Evolutionary conservation across 2,888 invertebrate genomes (phyloP).

Genomic region (Diachrysia chrysitis): DNA sequence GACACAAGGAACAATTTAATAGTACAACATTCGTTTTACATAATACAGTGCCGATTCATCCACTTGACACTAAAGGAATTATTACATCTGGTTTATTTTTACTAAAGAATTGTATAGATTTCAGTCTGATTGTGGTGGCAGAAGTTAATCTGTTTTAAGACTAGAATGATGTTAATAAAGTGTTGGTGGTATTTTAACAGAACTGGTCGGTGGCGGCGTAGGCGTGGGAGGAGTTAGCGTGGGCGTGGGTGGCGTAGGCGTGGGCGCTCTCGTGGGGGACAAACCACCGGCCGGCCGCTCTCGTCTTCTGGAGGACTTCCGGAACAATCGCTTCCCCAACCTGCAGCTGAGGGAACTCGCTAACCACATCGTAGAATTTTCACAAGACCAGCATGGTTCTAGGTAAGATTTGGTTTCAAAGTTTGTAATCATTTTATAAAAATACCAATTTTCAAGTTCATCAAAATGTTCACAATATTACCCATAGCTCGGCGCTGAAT

Average conservation of each 20-base stretch:
- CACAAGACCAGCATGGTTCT: conserved; percentile 99
- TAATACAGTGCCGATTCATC: not conserved
- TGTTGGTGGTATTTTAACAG: conserved; percentile 63
- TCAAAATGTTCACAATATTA: too few species aligned
- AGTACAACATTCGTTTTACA: not conserved
- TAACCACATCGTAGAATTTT: conserved; percentile 99
- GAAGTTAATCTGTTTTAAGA: not conserved
- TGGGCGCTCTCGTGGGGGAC: conserved; percentile 81
- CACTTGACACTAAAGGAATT: not conserved
- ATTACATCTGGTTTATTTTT: not conserved
- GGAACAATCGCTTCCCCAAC: conserved; percentile 96
- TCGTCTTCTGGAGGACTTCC: conserved; percentile 98
- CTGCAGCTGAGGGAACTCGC: conserved; percentile 97
- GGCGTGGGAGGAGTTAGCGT: conserved; percentile 76
- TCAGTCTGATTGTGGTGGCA: not conserved
- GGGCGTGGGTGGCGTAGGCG: conserved; percentile 65
- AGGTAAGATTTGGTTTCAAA: conserved; percentile 72
- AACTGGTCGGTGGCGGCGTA: conserved; percentile 81
- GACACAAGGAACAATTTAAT: too few species aligned
- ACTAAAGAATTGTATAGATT: not conserved
- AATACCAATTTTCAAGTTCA: not conserved
- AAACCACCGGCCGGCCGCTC: conserved; percentile 93
- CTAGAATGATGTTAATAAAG: conserved; percentile 12
- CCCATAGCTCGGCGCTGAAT: too few species aligned
- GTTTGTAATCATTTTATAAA: not conserved